A percentile compares a stretch with the other conserved stretches of the same genome.
Evolutionary conservation across 2,113 vertebrate species (phyloP).

Genomic region (Jacana jacana): DNA sequence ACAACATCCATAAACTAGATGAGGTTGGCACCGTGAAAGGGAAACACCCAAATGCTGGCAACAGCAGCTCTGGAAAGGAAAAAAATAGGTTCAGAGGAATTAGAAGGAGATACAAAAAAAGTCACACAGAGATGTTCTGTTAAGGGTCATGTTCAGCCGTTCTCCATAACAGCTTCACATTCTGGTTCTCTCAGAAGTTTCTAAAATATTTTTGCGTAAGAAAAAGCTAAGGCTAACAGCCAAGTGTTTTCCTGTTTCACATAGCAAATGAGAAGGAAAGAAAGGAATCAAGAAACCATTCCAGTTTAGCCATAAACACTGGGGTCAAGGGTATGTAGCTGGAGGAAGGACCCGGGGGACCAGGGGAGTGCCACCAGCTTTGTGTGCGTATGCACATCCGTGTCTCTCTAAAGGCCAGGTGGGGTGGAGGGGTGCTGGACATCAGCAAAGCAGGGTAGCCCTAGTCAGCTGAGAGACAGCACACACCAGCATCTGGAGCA

Average conservation of each 20-base stretch:
- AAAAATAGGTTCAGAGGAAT: neutral
- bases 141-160: neutral
- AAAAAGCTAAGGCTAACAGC: neutral
- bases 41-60: neutral
- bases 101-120: neutral
- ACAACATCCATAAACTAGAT: neutral
- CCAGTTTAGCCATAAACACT: neutral
- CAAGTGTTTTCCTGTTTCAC: neutral
- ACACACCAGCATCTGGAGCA: neutral
- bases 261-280: neutral
- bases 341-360: neutral
- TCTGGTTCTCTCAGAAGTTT: neutral
- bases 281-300: neutral
- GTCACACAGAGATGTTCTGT: neutral
- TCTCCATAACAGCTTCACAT: neutral
- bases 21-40: neutral
- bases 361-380: neutral
- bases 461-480: neutral
- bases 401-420: too few species aligned
- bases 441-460: neutral
- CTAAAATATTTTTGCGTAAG: neutral
- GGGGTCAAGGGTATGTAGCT: neutral
- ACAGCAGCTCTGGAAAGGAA: neutral
- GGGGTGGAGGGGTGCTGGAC: rapidly evolving
- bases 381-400: neutral